A percentile compares a stretch with the other conserved stretches of the same genome.
phyloP scores from a whole-genome alignment of 2,888 invertebrate species.

The Helicoverpa assulta region DNA sequence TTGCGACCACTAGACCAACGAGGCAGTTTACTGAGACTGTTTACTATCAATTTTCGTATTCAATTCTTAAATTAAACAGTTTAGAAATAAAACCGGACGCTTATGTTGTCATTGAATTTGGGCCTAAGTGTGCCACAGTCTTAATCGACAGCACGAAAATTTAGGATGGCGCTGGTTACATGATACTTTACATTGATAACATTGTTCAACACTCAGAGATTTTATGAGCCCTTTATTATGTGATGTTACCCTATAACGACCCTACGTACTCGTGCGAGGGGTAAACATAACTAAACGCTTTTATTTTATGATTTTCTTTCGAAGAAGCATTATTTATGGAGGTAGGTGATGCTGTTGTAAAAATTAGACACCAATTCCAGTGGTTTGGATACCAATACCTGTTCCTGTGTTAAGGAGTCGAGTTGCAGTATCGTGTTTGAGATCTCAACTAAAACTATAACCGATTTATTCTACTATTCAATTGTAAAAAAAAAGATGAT shows the following conservation, averaged over 20 bases:
- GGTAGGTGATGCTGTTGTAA: not conserved
- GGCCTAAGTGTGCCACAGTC: constrained; percentile 56
- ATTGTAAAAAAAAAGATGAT: no score
- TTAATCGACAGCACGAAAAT: constrained; percentile 69
- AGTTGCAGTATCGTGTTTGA: no score
- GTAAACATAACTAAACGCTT: not conserved
- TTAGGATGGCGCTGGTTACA: constrained; percentile 75
- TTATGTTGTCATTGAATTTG: no score
- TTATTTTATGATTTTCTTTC: not conserved
- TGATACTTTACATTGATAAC: constrained; percentile 85
- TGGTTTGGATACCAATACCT: no score
- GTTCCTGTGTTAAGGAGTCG: no score
- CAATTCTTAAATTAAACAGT: no score
- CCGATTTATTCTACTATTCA: no score
- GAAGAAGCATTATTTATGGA: not conserved
- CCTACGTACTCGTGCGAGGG: constrained; percentile 18
- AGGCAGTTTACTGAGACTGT: no score
- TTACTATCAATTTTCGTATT: no score
- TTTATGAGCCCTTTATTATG: constrained; percentile 79
- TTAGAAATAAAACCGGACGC: no score
- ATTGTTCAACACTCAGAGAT: constrained; percentile 84
- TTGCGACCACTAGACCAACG: no score
- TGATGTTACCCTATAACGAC: constrained; percentile 60
- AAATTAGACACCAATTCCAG: not conserved
- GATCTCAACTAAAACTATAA: no score